Evolutionary conservation across 2,888 invertebrate genomes (phyloP).

Genomic region (Volucella bombylans): DNA sequence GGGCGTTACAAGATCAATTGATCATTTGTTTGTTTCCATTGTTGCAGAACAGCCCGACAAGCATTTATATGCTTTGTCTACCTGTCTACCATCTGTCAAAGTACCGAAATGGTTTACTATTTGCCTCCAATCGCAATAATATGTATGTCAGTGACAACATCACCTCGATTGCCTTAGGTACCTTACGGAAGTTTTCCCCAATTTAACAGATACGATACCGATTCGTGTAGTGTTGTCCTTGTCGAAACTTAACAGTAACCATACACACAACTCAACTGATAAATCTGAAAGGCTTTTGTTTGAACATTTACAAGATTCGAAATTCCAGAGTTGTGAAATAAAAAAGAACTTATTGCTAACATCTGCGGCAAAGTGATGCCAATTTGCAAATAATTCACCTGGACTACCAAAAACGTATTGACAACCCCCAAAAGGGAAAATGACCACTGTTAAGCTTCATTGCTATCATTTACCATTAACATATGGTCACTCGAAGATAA

Average conservation of each 20-base stretch:
- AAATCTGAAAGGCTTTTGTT: background rate
- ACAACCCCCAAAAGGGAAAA: slow-evolving; percentile 44
- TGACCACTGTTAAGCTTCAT: slow-evolving; percentile 43
- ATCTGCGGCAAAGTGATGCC: slow-evolving; percentile 28
- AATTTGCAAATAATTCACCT: slow-evolving; percentile 39
- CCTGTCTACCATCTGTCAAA: background rate
- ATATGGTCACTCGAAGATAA: slow-evolving; percentile 58
- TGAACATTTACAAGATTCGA: slow-evolving; percentile 6
- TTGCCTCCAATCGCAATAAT: background rate
- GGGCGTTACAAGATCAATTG: too few species aligned
- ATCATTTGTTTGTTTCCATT: too few species aligned
- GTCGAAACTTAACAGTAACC: background rate
- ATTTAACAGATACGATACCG: background rate
- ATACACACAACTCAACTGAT: background rate
- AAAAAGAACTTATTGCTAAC: slow-evolving; percentile 13
- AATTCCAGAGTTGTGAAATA: slow-evolving; percentile 21
- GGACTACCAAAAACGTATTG: slow-evolving; percentile 1
- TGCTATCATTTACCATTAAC: slow-evolving; percentile 67
- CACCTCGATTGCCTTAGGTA: too few species aligned
- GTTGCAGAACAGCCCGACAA: too few species aligned
- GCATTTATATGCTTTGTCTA: too few species aligned
- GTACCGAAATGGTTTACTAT: background rate
- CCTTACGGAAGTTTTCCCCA: too few species aligned
- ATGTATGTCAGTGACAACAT: background rate
- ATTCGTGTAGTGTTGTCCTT: background rate